phyloP scores from a whole-genome alignment of 2,113 vertebrate species.

The Chelonoidis abingdonii region DNA sequence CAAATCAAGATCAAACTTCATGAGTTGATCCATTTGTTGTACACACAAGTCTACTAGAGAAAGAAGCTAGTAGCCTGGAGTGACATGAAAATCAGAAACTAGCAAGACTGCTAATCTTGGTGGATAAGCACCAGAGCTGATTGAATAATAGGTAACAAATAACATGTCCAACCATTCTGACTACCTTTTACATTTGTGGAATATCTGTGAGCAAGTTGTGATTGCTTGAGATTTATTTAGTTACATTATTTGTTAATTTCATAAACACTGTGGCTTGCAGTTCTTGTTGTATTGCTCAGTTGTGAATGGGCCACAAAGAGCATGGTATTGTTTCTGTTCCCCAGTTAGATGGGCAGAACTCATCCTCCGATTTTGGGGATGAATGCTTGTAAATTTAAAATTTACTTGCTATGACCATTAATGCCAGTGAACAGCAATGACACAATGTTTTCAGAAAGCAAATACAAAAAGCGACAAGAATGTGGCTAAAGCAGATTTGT shows the following conservation, averaged over 20 bases:
- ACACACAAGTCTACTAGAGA: rapidly evolving
- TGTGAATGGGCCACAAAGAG: not conserved
- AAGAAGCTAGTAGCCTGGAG: not conserved
- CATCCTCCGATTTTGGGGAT: not conserved
- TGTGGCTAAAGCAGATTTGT: not conserved
- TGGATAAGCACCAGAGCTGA: not conserved
- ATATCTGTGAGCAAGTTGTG: not conserved
- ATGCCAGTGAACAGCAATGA: not conserved
- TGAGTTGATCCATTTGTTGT: not conserved
- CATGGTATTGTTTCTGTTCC: not conserved
- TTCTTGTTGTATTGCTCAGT: not conserved
- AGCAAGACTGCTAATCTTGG: not conserved
- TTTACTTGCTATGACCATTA: not conserved
- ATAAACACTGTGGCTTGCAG: not conserved
- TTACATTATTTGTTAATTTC: not conserved
- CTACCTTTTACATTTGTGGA: not conserved
- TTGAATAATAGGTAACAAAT: rapidly evolving
- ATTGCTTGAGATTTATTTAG: not conserved
- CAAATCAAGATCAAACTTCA: not conserved
- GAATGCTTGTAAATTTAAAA: not conserved
- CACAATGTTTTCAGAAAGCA: not conserved
- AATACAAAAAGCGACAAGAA: not conserved
- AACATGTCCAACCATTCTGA: not conserved
- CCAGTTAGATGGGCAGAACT: not conserved
- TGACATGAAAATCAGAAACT: not conserved